phyloP scores from a whole-genome alignment of 2,797 vertebrate species.

The Ciconia nigra region DNA sequence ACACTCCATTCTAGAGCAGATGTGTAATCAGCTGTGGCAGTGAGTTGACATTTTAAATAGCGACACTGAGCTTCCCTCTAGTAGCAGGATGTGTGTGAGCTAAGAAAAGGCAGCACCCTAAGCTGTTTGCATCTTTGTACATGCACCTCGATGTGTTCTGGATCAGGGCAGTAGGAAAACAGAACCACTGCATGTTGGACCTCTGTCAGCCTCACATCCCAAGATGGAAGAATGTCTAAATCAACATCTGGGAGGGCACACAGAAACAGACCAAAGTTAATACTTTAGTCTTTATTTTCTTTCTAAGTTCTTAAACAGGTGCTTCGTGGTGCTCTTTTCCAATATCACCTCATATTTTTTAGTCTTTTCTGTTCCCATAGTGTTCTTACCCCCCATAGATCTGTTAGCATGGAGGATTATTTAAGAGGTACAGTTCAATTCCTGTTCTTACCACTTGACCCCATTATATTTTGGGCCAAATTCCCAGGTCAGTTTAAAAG shows the following conservation, averaged over 20 bases:
- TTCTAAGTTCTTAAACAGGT: background rate
- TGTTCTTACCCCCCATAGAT: background rate
- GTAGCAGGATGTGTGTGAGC: background rate
- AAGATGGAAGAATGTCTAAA: background rate
- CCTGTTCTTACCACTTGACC: background rate
- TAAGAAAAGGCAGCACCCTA: background rate
- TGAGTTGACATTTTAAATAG: background rate
- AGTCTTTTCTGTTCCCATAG: background rate
- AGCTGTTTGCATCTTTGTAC: background rate
- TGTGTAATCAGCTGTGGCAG: background rate
- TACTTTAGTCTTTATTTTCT: background rate
- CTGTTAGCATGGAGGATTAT: background rate
- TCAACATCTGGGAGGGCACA: background rate
- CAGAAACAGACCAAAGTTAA: background rate
- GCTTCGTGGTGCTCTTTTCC: background rate
- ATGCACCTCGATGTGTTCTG: fast-evolving
- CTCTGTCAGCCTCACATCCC: background rate
- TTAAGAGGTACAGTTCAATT: background rate
- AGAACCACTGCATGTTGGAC: fast-evolving
- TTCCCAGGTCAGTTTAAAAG: background rate
- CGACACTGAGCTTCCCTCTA: background rate
- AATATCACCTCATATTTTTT: background rate
- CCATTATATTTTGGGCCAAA: background rate
- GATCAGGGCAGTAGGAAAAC: background rate
- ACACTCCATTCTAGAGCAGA: background rate